Base-by-base conservation (phyloP, 30 jellyfish, hydroid and myxozoan species). In the Aurelia aurita complex sp. Pacific region DNA sequence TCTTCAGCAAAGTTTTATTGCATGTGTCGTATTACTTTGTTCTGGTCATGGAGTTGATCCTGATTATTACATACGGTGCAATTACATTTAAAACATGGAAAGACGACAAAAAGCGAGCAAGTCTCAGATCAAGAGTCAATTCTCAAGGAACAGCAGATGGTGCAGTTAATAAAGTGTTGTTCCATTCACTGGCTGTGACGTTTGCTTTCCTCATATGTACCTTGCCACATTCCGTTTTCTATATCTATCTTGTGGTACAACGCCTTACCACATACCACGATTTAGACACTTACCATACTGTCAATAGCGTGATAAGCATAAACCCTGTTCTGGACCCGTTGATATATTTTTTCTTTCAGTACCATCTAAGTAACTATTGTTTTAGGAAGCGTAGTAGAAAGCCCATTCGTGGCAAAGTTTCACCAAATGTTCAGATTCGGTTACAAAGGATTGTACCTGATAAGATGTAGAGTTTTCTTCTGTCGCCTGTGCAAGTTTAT, bases 121-220 rank as follows among this genome's bases (percentile, higher is more conserved):
- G 32, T 17, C 29, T 35, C 14, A 5, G 12, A 46, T 6, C 57
- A 0, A 46, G 8, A 7, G 57, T 14, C 57, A 46, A 46, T 46
- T 46, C 57, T 46, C 57, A 46, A 46, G 57, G 13, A 2, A 5
- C 33, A 43, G n/a, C 52, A 51, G 62, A 42, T 9, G 40, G 38
- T 43, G 17, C 50, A 66, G 43, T 46, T 16, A 35, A 38, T 8
- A 61, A 61, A 63, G 77, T 77, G 10, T 35, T 77, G n/a, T 40
- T 15, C 5, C 50, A 59, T 36, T 77, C 87, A 33, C 15, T 77
- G 18, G 87, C 77, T 14, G 87, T 77, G 40, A 77, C 87, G 0
- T 43, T 60, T 10, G 76, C 87, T 3, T 77, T 77, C 67, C 43
- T 77, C 43, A 5, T 77, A 8, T 77, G 87, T 57, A 77, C 87